Evolutionary conservation across 2,797 vertebrate genomes (phyloP).

Genomic region (Microctenopoma stevenorrisi): DNA sequence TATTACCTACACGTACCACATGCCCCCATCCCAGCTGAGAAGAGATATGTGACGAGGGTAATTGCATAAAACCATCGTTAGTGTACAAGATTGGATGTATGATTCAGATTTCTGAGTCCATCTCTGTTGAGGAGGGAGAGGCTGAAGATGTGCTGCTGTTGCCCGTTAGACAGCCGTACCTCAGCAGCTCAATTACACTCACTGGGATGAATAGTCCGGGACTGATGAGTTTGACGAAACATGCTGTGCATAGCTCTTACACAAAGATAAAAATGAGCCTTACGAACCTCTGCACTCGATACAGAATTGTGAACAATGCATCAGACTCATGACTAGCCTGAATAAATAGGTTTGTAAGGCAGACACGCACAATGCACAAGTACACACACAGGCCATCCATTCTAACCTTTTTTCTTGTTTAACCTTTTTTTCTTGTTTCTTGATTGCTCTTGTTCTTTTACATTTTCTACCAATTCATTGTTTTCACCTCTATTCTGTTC

Average conservation of each 20-base stretch:
- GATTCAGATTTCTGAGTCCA: slow-evolving; percentile 63
- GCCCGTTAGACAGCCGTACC: slow-evolving; percentile 37
- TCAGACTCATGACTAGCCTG: slow-evolving; percentile 3
- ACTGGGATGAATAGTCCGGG: slow-evolving; percentile 41
- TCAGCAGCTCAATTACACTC: slow-evolving; percentile 60
- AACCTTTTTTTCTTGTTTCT: neutral
- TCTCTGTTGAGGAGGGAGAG: slow-evolving; percentile 24
- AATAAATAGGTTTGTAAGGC: slow-evolving; percentile 23
- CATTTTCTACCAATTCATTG: neutral
- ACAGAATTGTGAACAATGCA: slow-evolving; percentile 18
- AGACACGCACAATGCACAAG: neutral
- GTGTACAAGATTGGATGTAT: slow-evolving; percentile 44
- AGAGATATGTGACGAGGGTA: slow-evolving; percentile 40
- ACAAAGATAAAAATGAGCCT: slow-evolving; percentile 28
- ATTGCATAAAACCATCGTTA: slow-evolving; percentile 59
- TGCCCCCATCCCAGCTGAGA: slow-evolving; percentile 7
- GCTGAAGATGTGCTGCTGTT: slow-evolving; percentile 34
- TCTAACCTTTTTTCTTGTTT: neutral
- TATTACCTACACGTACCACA: slow-evolving; percentile 37
- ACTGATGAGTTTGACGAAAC: slow-evolving; percentile 43
- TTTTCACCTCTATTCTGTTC: neutral
- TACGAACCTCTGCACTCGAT: slow-evolving; percentile 29
- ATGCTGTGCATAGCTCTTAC: slow-evolving; percentile 6
- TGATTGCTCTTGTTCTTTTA: neutral
- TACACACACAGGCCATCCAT: neutral